Evolutionary conservation across 2,113 vertebrate genomes (phyloP), one percentile per base, ranked within the genome.

Genomic region (Periophthalmus modestus): DNA sequence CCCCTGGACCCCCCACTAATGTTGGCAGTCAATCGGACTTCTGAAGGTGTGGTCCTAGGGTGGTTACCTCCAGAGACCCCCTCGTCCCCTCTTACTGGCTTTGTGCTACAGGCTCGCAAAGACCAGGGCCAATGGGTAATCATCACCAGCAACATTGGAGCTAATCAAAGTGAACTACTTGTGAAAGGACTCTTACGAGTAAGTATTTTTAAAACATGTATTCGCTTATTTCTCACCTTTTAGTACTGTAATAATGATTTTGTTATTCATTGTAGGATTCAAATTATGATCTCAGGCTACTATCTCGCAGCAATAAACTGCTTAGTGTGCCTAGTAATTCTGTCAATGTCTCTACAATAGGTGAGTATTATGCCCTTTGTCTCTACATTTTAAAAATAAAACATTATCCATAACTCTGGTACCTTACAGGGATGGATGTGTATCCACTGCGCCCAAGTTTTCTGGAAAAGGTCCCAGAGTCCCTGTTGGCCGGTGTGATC

Each of bases 161-260:
- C 93, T 91, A 93, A 95, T 0, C 80, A 94, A 78, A 94, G 89
- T 34, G 91, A 96, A 81, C 66, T 98, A 34, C 90, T 98, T 63
- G 95, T 99, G 66, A 94, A 94, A 3, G 97, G 96, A 58, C 94
- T 99, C 67, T 92, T 95, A 39, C 95, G 96, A 94, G 97, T 98
- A 84, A 88, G 18, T 33, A 52, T 48, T 59, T 0, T 69, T 52
- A 14, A 19, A 62, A 21, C 28, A 3, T 68, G 13, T 47, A 59
- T 24, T n/a, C 0, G 57, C 3, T 21, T 39, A 77, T 48, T 33
- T 13, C 54, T 16, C 54, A 61, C 24, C 59, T 5, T 33, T 50
- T 19, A 58, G 11, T 43, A 11, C 7, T 52, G 1, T 34, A 36
- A 72, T 47, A 28, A 77, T 34, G 21, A 14, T 43, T 48, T 84